These are phyloP conservation scores for Vulpes ferrilata DNA, from an alignment of 2,113 vertebrate genomes.

Conservation along the genomic window DNA sequence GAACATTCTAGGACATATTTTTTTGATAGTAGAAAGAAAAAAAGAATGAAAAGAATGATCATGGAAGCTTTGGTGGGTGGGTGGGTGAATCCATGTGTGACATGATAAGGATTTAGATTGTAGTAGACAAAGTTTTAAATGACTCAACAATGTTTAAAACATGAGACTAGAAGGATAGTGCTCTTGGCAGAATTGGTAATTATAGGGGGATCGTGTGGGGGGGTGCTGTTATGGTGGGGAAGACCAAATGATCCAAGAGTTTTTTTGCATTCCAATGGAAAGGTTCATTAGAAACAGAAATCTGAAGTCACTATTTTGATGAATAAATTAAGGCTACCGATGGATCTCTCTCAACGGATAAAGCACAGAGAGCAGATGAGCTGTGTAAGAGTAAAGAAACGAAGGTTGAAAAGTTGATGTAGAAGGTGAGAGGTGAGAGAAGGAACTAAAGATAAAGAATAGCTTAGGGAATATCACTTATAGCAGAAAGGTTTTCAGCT, in stretches of 20 bases:
- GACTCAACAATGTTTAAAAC: background rate
- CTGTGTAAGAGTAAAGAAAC: background rate
- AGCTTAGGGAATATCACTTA: background rate
- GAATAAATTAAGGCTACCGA: background rate
- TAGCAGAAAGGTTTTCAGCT: background rate
- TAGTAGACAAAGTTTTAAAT: background rate
- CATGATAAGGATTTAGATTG: background rate
- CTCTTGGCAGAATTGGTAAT: background rate
- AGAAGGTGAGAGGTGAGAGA: background rate
- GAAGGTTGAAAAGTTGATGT: background rate
- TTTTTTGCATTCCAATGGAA: background rate
- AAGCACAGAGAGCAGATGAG: background rate
- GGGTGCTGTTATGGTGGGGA: background rate
- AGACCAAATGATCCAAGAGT: background rate
- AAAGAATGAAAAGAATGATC: background rate
- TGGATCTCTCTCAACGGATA: background rate
- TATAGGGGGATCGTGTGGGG: fast-evolving
- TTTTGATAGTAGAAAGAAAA: background rate
- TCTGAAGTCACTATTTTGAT: constrained; percentile 5
- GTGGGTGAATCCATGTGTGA: background rate
- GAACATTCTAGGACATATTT: background rate
- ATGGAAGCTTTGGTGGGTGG: background rate
- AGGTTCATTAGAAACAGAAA: background rate
- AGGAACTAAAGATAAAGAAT: background rate
- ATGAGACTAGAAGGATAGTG: background rate